These are phyloP conservation scores for Cnemophilus loriae DNA, from an alignment of 2,113 vertebrate species.

Conservation along the genomic window DNA sequence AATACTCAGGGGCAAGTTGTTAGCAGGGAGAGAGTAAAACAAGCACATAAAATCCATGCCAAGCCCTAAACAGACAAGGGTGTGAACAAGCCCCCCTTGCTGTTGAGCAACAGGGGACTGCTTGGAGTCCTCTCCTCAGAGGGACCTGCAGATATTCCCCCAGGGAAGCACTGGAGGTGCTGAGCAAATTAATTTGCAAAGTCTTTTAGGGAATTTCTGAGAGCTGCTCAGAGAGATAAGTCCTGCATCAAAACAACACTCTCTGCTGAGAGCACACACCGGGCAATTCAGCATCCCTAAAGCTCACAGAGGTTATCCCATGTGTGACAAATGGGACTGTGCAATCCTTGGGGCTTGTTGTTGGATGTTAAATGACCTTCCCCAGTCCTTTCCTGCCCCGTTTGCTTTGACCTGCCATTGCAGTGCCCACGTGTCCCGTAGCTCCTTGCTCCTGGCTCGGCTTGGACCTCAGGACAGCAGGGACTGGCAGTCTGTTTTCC, in stretches of 20 bases:
- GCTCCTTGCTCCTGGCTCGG: not conserved
- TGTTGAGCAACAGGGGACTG: not conserved
- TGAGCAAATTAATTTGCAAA: not conserved
- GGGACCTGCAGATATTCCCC: not conserved
- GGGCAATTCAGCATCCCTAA: accelerated
- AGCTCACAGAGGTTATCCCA: not conserved
- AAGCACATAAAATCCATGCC: not conserved
- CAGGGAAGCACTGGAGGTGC: not conserved
- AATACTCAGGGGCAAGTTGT: not conserved
- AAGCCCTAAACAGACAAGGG: not conserved
- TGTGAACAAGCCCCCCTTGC: not conserved
- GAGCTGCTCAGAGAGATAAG: not conserved
- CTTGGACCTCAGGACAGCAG: not conserved
- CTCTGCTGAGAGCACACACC: not conserved
- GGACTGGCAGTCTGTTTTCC: not conserved
- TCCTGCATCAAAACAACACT: not conserved
- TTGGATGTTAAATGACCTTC: not conserved
- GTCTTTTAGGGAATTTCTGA: not conserved
- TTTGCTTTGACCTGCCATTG: not conserved
- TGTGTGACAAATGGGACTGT: not conserved
- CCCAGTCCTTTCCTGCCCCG: not conserved
- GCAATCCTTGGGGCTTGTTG: accelerated
- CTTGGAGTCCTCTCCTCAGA: not conserved
- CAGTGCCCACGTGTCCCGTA: accelerated
- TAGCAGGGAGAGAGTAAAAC: not conserved